These are phyloP conservation scores for Drosophila ogumai DNA, from an alignment of 1,140 invertebrate species.

Conservation along the genomic window DNA sequence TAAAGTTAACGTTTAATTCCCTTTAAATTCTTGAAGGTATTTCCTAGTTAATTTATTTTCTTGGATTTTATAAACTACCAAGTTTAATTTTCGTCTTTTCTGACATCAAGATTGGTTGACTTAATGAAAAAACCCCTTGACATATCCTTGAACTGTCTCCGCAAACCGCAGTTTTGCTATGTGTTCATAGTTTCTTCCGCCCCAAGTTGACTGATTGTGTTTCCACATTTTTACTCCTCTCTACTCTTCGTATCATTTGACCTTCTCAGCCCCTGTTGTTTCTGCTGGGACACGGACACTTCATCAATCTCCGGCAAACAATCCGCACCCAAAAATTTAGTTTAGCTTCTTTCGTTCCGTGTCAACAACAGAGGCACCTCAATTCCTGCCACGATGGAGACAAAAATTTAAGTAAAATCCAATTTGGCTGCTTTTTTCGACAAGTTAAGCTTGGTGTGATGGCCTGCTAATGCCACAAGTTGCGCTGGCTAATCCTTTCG, in stretches of 20 bases:
- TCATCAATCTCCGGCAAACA: constrained; percentile 41
- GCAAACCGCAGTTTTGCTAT: neutral
- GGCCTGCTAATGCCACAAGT: constrained; percentile 66
- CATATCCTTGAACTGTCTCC: constrained; percentile 2
- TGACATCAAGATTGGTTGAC: neutral
- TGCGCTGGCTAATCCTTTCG: constrained; percentile 64
- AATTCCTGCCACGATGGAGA: neutral
- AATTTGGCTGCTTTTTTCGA: constrained; percentile 36
- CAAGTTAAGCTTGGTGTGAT: constrained; percentile 51
- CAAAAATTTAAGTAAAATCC: constrained; percentile 42
- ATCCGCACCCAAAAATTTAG: constrained; percentile 22
- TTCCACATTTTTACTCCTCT: constrained; percentile 7
- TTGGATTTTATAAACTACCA: neutral
- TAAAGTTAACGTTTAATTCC: no score
- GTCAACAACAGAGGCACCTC: constrained; percentile 13
- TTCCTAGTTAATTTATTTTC: neutral
- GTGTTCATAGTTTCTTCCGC: neutral
- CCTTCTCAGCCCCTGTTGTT: constrained; percentile 8
- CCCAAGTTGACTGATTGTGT: constrained; percentile 27
- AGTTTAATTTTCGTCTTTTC: neutral
- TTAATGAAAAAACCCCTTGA: neutral
- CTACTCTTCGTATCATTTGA: constrained; percentile 14
- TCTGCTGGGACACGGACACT: constrained; percentile 21
- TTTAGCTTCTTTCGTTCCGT: constrained; percentile 1
- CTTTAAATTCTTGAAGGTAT: no score